phyloP scores from a whole-genome alignment of 2,888 invertebrate genomes.

The Craniophora ligustri region DNA sequence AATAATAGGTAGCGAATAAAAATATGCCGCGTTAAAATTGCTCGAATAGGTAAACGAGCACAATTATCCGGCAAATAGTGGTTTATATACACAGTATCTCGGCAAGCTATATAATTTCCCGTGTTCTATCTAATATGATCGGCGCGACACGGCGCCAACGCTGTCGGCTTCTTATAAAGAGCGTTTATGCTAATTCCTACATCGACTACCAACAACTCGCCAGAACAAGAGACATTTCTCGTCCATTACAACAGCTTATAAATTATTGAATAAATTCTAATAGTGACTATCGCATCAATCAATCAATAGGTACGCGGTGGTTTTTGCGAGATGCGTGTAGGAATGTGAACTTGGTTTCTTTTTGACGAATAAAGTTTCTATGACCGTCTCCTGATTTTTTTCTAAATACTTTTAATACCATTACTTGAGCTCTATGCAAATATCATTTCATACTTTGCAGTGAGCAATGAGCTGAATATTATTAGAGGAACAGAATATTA shows the following conservation, averaged over 20 bases:
- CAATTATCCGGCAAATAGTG: constrained; percentile 81
- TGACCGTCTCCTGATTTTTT: constrained; percentile 26
- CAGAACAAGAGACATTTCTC: constrained; percentile 62
- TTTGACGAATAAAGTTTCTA: constrained; percentile 33
- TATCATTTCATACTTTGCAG: constrained; percentile 18
- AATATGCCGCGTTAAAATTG: constrained; percentile 65
- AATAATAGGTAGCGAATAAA: constrained; percentile 59
- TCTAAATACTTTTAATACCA: constrained; percentile 16
- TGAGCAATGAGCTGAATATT: too few relatives aligned
- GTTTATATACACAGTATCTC: constrained; percentile 80
- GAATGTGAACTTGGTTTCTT: constrained; percentile 47
- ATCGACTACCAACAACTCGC: constrained; percentile 65
- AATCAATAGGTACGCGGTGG: constrained; percentile 65
- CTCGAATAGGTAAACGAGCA: constrained; percentile 72
- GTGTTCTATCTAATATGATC: constrained; percentile 79
- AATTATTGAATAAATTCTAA: constrained; percentile 82
- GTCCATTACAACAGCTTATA: constrained; percentile 74
- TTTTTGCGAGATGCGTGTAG: constrained; percentile 59
- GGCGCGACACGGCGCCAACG: constrained; percentile 83
- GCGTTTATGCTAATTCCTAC: constrained; percentile 83
- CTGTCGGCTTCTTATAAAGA: constrained; percentile 81
- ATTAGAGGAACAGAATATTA: too few relatives aligned
- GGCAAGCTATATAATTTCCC: constrained; percentile 83
- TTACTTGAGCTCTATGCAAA: constrained; percentile 23
- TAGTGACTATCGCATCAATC: constrained; percentile 75